Conservation (phyloP, 35 echinoderm and acorn worm species). For the Eucidaris tribuloides region DNA sequence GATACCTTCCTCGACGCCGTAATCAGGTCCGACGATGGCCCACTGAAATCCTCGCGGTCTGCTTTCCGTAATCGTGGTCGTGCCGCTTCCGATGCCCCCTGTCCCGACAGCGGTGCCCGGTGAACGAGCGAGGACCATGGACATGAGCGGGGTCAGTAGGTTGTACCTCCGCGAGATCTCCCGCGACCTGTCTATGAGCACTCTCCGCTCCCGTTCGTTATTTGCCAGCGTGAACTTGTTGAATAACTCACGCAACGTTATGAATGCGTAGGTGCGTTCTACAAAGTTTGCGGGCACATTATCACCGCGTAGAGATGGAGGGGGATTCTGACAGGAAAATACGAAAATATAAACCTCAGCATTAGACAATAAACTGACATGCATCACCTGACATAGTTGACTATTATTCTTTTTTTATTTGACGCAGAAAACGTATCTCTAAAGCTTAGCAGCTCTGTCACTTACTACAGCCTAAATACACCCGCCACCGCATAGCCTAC, state of each 20-base stretch:
- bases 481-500: too few species aligned
- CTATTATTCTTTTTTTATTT: too few species aligned
- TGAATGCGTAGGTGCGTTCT: constrained; percentile 86
- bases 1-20: constrained; percentile 59
- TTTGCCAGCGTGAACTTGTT: constrained; percentile 55
- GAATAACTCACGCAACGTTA: constrained; percentile 75
- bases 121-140: constrained; percentile 48
- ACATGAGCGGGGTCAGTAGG: constrained; percentile 82
- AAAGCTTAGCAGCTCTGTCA: too few species aligned
- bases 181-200: constrained; percentile 53
- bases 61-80: not conserved
- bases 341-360: too few species aligned
- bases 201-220: constrained; percentile 46
- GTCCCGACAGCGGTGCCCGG: not conserved
- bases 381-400: too few species aligned
- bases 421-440: too few species aligned
- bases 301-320: not conserved
- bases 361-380: too few species aligned
- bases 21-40: constrained; percentile 46
- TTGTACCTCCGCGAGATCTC: constrained; percentile 73
- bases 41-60: constrained; percentile 60
- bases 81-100: constrained; percentile 8
- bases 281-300: constrained; percentile 63
- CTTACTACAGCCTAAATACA: too few species aligned
- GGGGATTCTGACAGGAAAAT: not conserved